Conservation (phyloP, 2,888 invertebrate genomes). For the Drosophila limbata region DNA sequence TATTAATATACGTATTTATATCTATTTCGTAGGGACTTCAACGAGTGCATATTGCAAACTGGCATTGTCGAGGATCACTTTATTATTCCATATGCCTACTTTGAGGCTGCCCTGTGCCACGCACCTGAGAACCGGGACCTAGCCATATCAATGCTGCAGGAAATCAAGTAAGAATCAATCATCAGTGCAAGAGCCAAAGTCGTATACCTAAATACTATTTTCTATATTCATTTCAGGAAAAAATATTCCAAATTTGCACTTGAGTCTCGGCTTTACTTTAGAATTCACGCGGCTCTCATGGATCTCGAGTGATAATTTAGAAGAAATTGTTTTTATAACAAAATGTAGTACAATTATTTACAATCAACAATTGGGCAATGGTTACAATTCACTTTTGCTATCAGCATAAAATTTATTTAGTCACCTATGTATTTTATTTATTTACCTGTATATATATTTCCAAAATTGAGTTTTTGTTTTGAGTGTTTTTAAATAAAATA, state of each 20-base stretch:
- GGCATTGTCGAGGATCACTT: slow-evolving; percentile 93
- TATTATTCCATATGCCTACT: slow-evolving; percentile 93
- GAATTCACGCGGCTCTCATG: slow-evolving; percentile 91
- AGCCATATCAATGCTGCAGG: slow-evolving; percentile 90
- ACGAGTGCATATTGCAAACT: slow-evolving; percentile 86
- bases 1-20: too few species aligned
- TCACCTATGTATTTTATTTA: background rate
- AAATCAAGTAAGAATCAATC: slow-evolving; percentile 90
- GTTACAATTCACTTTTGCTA: background rate
- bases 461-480: too few species aligned
- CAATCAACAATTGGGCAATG: background rate
- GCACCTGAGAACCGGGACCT: slow-evolving; percentile 89
- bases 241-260: slow-evolving; percentile 94
- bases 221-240: slow-evolving; percentile 87
- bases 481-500: too few species aligned
- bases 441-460: background rate
- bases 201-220: background rate
- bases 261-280: slow-evolving; percentile 95
- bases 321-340: background rate
- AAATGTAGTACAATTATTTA: slow-evolving; percentile 1
- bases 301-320: slow-evolving; percentile 65
- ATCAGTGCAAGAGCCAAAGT: background rate
- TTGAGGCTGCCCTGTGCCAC: slow-evolving; percentile 93
- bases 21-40: slow-evolving; percentile 61
- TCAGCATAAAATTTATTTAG: background rate